Percentiles rank a stretch among this genome's conserved stretches.
These are phyloP conservation scores for Caenorhabditis panamensis DNA, from an alignment of 2,888 invertebrate species.

Conservation along the genomic window DNA sequence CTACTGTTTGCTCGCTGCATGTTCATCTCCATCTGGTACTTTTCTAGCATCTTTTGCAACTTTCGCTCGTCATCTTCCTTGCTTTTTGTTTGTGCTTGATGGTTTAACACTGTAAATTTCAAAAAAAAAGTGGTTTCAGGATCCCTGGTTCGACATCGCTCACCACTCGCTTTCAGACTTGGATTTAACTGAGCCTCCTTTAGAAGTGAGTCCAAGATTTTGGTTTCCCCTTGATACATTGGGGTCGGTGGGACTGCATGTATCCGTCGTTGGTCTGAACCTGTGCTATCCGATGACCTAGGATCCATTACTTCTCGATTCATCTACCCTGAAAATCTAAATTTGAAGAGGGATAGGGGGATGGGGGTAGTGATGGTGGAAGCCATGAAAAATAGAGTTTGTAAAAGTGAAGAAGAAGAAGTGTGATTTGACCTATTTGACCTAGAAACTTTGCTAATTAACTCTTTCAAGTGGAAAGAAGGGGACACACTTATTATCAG, in stretches of 20 bases:
- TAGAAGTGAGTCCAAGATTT: slow-evolving; percentile 61
- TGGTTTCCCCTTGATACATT: slow-evolving; percentile 61
- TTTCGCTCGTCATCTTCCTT: slow-evolving; percentile 71
- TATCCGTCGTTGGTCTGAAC: slow-evolving; percentile 61
- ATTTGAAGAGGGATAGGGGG: background rate
- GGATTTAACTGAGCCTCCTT: slow-evolving; percentile 63
- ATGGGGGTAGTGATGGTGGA: too few relatives aligned
- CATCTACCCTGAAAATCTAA: slow-evolving; percentile 47
- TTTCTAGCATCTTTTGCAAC: slow-evolving; percentile 78
- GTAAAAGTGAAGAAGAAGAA: background rate
- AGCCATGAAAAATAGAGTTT: too few relatives aligned
- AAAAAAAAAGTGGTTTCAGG: slow-evolving; percentile 19
- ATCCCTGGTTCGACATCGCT: slow-evolving; percentile 50
- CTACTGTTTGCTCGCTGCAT: slow-evolving; percentile 58
- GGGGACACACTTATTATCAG: slow-evolving; percentile 26
- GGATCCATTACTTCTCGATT: slow-evolving; percentile 59
- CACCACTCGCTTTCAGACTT: slow-evolving; percentile 59
- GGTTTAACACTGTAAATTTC: slow-evolving; percentile 38
- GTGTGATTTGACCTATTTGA: slow-evolving; percentile 2
- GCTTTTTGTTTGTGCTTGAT: slow-evolving; percentile 42
- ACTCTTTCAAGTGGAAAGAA: slow-evolving; percentile 27
- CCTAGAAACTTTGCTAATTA: slow-evolving; percentile 19
- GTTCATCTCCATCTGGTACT: slow-evolving; percentile 74
- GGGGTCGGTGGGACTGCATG: slow-evolving; percentile 66
- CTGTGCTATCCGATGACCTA: slow-evolving; percentile 47